phyloP scores from a whole-genome alignment of 2,888 invertebrate species.

The Macrosoma leucophasiata region DNA sequence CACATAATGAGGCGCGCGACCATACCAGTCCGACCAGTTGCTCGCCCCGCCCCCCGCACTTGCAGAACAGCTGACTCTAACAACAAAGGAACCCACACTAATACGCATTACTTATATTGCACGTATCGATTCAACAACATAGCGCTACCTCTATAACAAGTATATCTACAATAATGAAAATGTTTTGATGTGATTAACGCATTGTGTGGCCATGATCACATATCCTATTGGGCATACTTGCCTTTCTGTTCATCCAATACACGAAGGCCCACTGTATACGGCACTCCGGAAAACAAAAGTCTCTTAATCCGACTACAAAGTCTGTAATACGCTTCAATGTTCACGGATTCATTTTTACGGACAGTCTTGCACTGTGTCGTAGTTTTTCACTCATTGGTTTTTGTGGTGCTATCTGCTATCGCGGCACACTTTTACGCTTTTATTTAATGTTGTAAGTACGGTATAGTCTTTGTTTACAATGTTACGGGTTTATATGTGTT shows the following conservation, averaged over 20 bases:
- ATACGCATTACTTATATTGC: constrained; percentile 30
- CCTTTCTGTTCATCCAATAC: constrained; percentile 73
- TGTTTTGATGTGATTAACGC: no score
- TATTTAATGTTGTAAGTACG: constrained; percentile 35
- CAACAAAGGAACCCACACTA: constrained; percentile 56
- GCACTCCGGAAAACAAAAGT: constrained; percentile 51
- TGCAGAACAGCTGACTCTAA: constrained; percentile 62
- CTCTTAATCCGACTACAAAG: constrained; percentile 36
- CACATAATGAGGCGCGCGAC: constrained; percentile 28
- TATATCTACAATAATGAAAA: no score
- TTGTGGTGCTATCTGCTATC: constrained; percentile 48
- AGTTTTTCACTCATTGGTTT: constrained; percentile 58
- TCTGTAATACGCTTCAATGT: constrained; percentile 40
- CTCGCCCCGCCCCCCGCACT: constrained; percentile 31
- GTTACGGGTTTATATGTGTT: constrained; percentile 48
- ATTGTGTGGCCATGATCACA: no score
- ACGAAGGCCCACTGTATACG: constrained; percentile 54
- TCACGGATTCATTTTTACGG: constrained; percentile 58
- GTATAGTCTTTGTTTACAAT: constrained; percentile 50
- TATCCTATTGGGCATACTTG: constrained; percentile 67
- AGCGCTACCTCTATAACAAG: no score
- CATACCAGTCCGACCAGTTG: constrained; percentile 47
- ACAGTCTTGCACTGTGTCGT: constrained; percentile 60
- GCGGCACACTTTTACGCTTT: constrained; percentile 39
- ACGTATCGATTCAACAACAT: constrained; percentile 23